Percentiles rank a stretch among this genome's conserved stretches.
These are phyloP conservation scores for Syngnathus floridae DNA, from an alignment of 2,113 vertebrate species.

Conservation along the genomic window DNA sequence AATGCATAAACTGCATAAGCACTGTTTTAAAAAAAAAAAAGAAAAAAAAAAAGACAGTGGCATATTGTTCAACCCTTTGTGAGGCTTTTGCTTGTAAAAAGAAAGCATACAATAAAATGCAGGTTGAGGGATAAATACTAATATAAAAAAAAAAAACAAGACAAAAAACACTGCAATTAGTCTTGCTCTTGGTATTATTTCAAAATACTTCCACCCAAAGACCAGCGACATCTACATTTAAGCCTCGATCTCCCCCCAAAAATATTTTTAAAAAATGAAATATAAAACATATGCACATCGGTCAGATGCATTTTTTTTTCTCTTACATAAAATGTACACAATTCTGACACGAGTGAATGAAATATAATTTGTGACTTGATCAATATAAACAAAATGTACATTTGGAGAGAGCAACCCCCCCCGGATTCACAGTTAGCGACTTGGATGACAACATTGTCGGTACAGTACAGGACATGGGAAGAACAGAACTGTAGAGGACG, in stretches of 20 bases:
- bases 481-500: slow-evolving; percentile 50
- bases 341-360: slow-evolving; percentile 39
- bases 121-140: slow-evolving; percentile 35
- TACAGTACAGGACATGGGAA: slow-evolving; percentile 47
- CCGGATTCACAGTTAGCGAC: slow-evolving; percentile 72
- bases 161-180: slow-evolving; percentile 8
- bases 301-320: slow-evolving; percentile 33
- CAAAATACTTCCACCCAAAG: slow-evolving; percentile 21
- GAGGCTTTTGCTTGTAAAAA: slow-evolving; percentile 48
- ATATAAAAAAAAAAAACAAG: neutral
- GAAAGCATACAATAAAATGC: slow-evolving; percentile 47
- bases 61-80: slow-evolving; percentile 28
- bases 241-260: slow-evolving; percentile 24
- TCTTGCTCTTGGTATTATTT: slow-evolving; percentile 23
- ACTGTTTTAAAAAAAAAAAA: slow-evolving; percentile 29
- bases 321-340: slow-evolving; percentile 27
- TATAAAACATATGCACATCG: slow-evolving; percentile 41
- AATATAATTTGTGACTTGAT: slow-evolving; percentile 44
- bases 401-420: slow-evolving; percentile 41
- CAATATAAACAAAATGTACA: slow-evolving; percentile 72
- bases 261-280: slow-evolving; percentile 21
- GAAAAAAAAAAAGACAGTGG: slow-evolving; percentile 11
- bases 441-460: slow-evolving; percentile 58
- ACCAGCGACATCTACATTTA: slow-evolving; percentile 25
- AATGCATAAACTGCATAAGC: slow-evolving; percentile 43